Evolutionary conservation across 2,797 vertebrate genomes (phyloP).

Genomic region (Oryzias dopingdopingensis): DNA sequence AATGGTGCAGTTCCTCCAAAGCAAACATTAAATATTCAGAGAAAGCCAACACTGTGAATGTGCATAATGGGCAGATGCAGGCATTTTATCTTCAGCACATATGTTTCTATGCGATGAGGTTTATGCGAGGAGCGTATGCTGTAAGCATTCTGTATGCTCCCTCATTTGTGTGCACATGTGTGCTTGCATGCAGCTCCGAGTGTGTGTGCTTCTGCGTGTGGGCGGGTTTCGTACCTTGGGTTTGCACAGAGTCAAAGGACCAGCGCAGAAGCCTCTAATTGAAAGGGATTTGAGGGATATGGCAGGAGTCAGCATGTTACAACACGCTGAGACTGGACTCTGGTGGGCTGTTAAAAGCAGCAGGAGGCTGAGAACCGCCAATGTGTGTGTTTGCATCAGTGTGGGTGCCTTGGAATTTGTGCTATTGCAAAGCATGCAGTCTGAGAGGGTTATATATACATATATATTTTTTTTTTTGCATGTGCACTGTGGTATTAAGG

Average conservation of each 20-base stretch:
- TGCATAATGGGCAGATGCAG: constrained; percentile 71
- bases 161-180: constrained; percentile 43
- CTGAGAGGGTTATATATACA: constrained; percentile 13
- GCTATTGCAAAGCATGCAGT: constrained; percentile 17
- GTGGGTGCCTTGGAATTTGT: constrained; percentile 38
- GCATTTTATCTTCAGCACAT: constrained; percentile 51
- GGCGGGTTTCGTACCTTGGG: constrained; percentile 51
- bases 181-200: constrained; percentile 28
- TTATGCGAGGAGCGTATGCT: constrained; percentile 41
- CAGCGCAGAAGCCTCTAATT: constrained; percentile 73
- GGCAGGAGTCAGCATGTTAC: constrained; percentile 70
- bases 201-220: constrained; percentile 29
- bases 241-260: constrained; percentile 65
- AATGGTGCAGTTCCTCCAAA: constrained; percentile 75
- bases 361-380: constrained; percentile 63
- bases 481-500: constrained; percentile 27
- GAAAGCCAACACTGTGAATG: constrained; percentile 69
- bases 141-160: constrained; percentile 34
- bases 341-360: constrained; percentile 73
- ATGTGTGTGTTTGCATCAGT: constrained; percentile 30
- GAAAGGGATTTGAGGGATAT: constrained; percentile 79
- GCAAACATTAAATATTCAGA: constrained; percentile 77
- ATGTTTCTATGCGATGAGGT: constrained; percentile 27
- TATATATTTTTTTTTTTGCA: constrained; percentile 20
- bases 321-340: constrained; percentile 64